Conservation (phyloP, 1,140 invertebrate species). For the Penaeus indicus region DNA sequence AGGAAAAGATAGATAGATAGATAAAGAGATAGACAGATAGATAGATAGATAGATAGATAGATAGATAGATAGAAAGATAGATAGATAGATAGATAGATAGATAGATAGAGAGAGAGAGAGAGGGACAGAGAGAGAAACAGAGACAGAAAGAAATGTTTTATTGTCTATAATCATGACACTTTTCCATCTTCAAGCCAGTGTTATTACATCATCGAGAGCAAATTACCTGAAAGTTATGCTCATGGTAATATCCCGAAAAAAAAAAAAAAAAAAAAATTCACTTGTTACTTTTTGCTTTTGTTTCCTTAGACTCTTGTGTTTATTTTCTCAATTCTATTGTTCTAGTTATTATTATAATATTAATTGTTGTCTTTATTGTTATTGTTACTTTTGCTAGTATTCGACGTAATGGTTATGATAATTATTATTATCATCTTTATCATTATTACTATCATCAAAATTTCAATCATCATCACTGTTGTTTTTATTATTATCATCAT, state of each 20-base stretch:
- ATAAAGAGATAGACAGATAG: no score
- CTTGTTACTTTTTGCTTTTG: no score
- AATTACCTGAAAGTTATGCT: not conserved
- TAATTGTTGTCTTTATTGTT: no score
- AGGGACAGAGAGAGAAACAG: slow-evolving; percentile 2
- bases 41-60: not conserved
- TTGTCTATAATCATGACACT: no score
- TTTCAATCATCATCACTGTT: not conserved
- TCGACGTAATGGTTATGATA: no score
- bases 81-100: not conserved
- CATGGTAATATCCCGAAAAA: no score
- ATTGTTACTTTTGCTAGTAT: no score
- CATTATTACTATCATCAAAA: not conserved
- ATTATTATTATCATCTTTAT: no score
- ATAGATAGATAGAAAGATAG: not conserved
- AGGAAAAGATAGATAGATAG: no score
- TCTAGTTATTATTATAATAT: no score
- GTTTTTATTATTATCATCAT: no score
- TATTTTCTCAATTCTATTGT: not conserved
- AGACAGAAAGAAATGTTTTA: not conserved
- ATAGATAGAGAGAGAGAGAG: slow-evolving; percentile 31
- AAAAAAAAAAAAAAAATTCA: no score
- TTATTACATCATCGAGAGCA: not conserved
- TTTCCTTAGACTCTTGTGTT: not conserved
- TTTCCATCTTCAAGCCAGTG: not conserved